A percentile compares a stretch with the other conserved stretches of the same genome.
These are phyloP conservation scores for Rynchops niger DNA, from an alignment of 2,113 vertebrate species.

Conservation along the genomic window DNA sequence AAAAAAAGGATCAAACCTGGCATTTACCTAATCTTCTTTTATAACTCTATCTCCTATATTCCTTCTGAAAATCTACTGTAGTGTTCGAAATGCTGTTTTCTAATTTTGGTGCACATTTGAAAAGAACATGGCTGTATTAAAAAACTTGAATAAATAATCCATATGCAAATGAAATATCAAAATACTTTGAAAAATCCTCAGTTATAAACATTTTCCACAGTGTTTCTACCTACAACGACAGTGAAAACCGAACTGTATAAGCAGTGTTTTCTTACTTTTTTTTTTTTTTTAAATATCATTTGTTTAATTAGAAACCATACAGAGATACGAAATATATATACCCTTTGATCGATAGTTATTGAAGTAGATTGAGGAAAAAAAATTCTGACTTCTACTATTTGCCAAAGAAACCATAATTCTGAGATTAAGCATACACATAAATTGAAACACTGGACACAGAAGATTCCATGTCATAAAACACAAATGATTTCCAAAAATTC, in stretches of 20 bases:
- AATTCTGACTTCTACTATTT: background rate
- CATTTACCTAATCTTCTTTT: background rate
- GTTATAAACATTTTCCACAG: background rate
- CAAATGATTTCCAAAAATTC: background rate
- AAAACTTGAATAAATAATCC: background rate
- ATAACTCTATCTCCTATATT: background rate
- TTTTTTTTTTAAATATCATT: background rate
- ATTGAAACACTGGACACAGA: background rate
- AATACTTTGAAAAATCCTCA: background rate
- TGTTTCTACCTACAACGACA: background rate
- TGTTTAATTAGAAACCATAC: background rate
- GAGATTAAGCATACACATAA: background rate
- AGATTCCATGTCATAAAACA: background rate
- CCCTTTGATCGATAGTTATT: background rate
- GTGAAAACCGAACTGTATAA: background rate
- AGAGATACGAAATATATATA: background rate
- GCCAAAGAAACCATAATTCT: background rate
- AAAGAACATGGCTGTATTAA: background rate
- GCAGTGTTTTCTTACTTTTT: background rate
- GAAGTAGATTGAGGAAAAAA: background rate
- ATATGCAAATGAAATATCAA: background rate
- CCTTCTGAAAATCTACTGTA: background rate
- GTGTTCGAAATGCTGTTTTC: background rate
- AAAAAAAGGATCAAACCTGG: rapidly evolving
- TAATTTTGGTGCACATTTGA: background rate